Evolutionary conservation across 64 coral and sea anemone genomes (phyloP), one percentile per base, ranked within the genome.

Genomic region (Platygyra sinensis): DNA sequence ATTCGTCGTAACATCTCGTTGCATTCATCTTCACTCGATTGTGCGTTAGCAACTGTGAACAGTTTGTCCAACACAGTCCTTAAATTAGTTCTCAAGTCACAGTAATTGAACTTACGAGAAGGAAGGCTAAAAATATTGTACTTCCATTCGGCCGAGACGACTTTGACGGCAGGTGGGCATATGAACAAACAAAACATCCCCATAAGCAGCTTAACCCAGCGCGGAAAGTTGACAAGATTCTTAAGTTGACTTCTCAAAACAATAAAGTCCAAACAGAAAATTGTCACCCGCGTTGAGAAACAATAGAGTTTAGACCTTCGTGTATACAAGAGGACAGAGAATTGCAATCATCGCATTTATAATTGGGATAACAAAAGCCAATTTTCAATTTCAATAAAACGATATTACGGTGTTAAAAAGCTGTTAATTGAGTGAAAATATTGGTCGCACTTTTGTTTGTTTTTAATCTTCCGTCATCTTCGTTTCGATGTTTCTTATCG

Each of bases 1-100:
- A 93, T 33, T 96, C 94, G 14, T 96, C 73, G 39, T 36, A 50
- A 51, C 30, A 57, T 51, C 38, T 28, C 15, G 22, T 49, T 5
- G 36, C n/a, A 15, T 24, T 24, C 76, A 69, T 89, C 15, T 5
- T 60, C 60, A 57, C 15, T 28, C 4, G 20, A 17, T 46, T 30
- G 19, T 77, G 18, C 11, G 46, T 77, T 8, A 38, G 14, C 75
- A 38, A 36, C 33, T 38, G 10, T 24, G 22, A 8, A 22, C 24
- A 27, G 1, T 27, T n/a, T 69, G 22, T 8, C 10, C 22, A 11
- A 20, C 10, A 27, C 20, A 28, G n/a, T 25, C 9, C 36, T 36
- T 36, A 33, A 39, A 39, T 36, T 36, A 36, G 28, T 24, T 36
- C 77, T 22, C 0, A 20, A 57, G 54, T 57, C 54, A 9, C 65